Conservation (phyloP, 1,140 invertebrate species). For the Lepidurus apus region DNA sequence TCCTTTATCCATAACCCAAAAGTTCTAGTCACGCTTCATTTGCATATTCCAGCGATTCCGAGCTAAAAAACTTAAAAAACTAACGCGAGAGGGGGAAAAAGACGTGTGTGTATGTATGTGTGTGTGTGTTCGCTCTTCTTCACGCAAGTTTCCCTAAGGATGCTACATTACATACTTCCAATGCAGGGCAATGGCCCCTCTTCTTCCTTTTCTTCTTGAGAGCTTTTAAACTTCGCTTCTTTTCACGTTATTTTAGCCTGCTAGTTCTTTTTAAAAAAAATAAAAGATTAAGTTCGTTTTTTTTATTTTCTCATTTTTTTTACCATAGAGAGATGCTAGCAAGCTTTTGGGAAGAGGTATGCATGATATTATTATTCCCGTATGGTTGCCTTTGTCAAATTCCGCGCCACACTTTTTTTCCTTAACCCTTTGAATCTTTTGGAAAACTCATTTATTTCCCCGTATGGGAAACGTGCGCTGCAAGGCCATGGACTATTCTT, state of each 20-base stretch:
- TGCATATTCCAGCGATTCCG: background rate
- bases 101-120: slow-evolving; percentile 2
- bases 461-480: slow-evolving; percentile 2
- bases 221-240: background rate
- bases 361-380: slow-evolving; percentile 19
- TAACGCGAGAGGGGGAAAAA: background rate
- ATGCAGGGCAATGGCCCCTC: slow-evolving; percentile 2
- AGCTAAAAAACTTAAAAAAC: background rate
- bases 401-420: slow-evolving; percentile 1
- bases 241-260: background rate
- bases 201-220: background rate
- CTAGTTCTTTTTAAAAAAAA: background rate
- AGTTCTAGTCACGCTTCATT: slow-evolving; percentile 7
- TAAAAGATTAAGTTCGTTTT: background rate
- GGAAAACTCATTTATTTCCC: slow-evolving; percentile 19
- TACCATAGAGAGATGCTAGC: background rate
- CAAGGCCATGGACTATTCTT: slow-evolving; percentile 13
- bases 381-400: slow-evolving; percentile 7
- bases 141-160: background rate
- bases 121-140: background rate
- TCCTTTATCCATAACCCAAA: background rate
- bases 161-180: background rate
- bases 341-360: slow-evolving; percentile 7
- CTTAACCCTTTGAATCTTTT: slow-evolving; percentile 9
- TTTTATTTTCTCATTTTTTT: background rate